Base-by-base conservation (phyloP, 2,113 vertebrate genomes). In the Enhydra lutris region DNA sequence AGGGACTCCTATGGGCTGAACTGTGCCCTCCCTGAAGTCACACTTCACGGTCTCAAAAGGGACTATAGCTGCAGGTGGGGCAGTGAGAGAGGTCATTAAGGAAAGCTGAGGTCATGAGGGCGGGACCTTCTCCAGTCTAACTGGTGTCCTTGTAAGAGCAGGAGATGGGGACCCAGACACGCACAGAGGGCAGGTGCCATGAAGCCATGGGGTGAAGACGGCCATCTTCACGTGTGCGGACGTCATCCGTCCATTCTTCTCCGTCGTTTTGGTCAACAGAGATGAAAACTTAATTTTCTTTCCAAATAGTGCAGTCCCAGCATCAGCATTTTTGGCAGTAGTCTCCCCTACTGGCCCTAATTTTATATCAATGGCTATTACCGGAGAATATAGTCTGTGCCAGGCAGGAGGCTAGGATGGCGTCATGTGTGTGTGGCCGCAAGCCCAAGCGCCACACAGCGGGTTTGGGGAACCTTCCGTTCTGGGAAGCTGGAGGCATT, bases 341-440 rank as follows among this genome's bases (percentile, higher is more conserved):
- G 18, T 67, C 52, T 78, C 21, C 34, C 9, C 23, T 11, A 11
- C 14, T 1, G n/a, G 42, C 26, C 57, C 87, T 50, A 6, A 34
- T 18, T 29, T 61, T 34, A 12, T 45, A 29, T 13, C 11, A 21
- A 2, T 14, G 69, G 42, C 55, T 4, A 0, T 24, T 39, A 7
- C 8, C 2, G 10, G 36, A 15, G 78, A 15, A 5, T 1, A 17
- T 0, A 36, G 52, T 45, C 47, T 0, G 11, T 17, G 82, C 20
- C 20, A 2, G 47, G 59, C 15, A 13, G 17, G 47, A 29, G 82
- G 9, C 1, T 2, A 12, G 24, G 5, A 2, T 0, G 13, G 5
- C 57, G 6, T 18, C 15, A 0, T 4, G 4, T 3, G 14, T 4
- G 0, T 0, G 1, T 6, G 2, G 6, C 71, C 14, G 0, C 0